A percentile compares a stretch with the other conserved stretches of the same genome.
Evolutionary conservation across 2,113 vertebrate species (phyloP).

Genomic region (Rutilus rutilus): DNA sequence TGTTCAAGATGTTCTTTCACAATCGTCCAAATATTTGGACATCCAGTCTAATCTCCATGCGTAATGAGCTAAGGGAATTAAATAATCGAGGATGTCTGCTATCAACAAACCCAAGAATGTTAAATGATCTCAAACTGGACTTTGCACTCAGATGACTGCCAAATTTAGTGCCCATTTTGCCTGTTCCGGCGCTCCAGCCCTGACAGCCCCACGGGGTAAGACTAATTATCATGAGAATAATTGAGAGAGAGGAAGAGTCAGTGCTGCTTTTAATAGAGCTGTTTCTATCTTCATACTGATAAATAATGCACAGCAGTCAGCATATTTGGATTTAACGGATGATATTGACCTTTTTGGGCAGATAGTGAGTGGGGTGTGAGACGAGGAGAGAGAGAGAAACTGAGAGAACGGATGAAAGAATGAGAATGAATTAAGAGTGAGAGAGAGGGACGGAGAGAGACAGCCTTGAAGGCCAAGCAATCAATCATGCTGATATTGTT

Average conservation of each 20-base stretch:
- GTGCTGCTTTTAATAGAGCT: conserved; percentile 49
- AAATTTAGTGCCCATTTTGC: conserved; percentile 48
- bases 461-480: conserved; percentile 41
- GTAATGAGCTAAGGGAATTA: conserved; percentile 56
- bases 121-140: conserved; percentile 21
- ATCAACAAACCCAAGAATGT: background rate
- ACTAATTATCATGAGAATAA: conserved; percentile 62
- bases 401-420: background rate
- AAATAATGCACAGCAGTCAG: conserved; percentile 62
- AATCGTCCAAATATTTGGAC: conserved; percentile 45
- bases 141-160: conserved; percentile 27
- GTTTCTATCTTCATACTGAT: conserved; percentile 61
- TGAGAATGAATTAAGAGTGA: conserved; percentile 36
- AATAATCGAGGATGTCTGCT: conserved; percentile 38
- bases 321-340: conserved; percentile 60
- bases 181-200: conserved; percentile 30
- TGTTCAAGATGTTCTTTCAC: background rate
- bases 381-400: conserved; percentile 35
- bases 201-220: conserved; percentile 49
- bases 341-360: conserved; percentile 61
- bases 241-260: conserved; percentile 53
- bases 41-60: conserved; percentile 23
- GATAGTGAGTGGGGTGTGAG: conserved; percentile 50
- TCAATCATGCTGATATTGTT: conserved; percentile 45
- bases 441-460: conserved; percentile 47